phyloP scores from a whole-genome alignment of 2,888 invertebrate species.

The Cremastinae sp. region DNA sequence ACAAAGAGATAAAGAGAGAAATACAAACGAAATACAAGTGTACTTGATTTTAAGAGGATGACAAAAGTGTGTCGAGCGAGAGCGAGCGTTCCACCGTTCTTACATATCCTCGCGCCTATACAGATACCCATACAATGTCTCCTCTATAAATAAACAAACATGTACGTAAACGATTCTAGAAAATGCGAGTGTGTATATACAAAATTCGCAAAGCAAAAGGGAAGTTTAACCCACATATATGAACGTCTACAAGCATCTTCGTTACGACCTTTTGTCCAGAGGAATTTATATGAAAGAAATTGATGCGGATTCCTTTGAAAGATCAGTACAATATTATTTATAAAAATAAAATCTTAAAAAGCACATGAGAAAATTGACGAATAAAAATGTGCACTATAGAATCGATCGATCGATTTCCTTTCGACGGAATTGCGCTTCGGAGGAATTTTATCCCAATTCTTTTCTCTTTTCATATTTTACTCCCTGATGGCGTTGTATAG shows the following conservation, averaged over 20 bases:
- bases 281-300: not conserved
- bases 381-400: too few relatives aligned
- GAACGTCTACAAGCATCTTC: slow-evolving; percentile 4
- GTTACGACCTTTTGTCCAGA: slow-evolving; percentile 29
- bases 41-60: slow-evolving; percentile 43
- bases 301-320: too few relatives aligned
- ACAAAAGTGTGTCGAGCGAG: slow-evolving; percentile 62
- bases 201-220: not conserved
- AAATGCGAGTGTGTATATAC: not conserved
- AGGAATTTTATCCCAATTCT: too few relatives aligned
- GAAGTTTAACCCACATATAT: slow-evolving; percentile 2
- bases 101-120: slow-evolving; percentile 6
- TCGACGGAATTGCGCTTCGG: too few relatives aligned
- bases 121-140: too few relatives aligned
- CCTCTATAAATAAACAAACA: not conserved
- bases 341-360: too few relatives aligned
- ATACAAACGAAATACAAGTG: too few relatives aligned
- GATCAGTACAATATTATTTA: too few relatives aligned
- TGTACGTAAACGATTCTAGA: not conserved
- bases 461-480: too few relatives aligned
- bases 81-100: slow-evolving; percentile 49
- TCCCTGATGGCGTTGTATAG: too few relatives aligned
- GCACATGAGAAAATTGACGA: too few relatives aligned
- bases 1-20: slow-evolving; percentile 3
- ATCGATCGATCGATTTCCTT: too few relatives aligned